A percentile compares a stretch with the other conserved stretches of the same genome.
Conservation (phyloP, 2,113 vertebrate genomes). For the Calyptommatus sinebrachiatus region DNA sequence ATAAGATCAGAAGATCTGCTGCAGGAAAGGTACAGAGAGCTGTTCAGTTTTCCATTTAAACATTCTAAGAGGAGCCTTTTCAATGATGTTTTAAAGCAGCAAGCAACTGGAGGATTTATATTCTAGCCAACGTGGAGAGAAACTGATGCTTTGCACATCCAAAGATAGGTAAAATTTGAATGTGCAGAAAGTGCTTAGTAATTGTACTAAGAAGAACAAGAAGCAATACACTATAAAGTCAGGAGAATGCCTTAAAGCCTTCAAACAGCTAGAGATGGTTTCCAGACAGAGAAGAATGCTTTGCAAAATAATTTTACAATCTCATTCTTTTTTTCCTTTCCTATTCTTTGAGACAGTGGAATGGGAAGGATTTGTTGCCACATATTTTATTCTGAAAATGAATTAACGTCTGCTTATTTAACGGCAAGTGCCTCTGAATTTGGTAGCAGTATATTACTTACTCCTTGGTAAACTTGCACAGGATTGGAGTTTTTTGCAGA, state of each 20-base stretch:
- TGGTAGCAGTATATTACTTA: background rate
- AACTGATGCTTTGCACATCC: background rate
- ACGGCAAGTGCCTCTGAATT: background rate
- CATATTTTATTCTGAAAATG: background rate
- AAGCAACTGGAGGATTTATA: background rate
- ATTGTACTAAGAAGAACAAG: background rate
- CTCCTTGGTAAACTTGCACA: background rate
- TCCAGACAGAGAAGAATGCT: background rate
- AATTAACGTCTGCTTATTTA: background rate
- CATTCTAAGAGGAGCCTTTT: accelerated
- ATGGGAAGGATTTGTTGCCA: too few relatives aligned
- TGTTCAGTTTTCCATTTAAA: background rate
- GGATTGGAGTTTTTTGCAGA: background rate
- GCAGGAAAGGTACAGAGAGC: constrained; percentile 36
- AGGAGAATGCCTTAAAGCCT: background rate
- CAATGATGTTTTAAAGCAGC: background rate
- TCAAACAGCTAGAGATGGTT: background rate
- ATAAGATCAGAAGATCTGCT: constrained; percentile 32
- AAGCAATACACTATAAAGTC: background rate
- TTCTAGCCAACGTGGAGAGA: background rate
- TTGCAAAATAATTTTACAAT: background rate
- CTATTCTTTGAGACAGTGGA: too few relatives aligned
- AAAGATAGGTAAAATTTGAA: background rate
- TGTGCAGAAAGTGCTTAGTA: constrained; percentile 13
- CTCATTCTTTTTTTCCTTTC: too few relatives aligned